Evolutionary conservation across 2,113 vertebrate species (phyloP).

Genomic region (Miniopterus natalensis): DNA sequence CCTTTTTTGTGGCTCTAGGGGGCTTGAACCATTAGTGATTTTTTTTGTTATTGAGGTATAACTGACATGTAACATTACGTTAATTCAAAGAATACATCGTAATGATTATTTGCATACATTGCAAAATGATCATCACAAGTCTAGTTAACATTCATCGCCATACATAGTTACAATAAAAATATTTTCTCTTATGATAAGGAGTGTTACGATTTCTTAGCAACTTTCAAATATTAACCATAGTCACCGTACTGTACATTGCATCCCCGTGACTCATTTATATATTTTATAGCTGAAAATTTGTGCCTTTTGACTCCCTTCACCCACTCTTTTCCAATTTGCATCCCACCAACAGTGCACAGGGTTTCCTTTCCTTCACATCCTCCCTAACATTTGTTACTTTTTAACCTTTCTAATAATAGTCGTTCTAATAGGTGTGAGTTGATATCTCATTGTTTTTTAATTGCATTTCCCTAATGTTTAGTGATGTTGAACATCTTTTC

Average conservation of each 20-base stretch:
- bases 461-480: neutral
- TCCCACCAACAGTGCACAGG: neutral
- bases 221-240: neutral
- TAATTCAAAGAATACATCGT: neutral
- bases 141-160: neutral
- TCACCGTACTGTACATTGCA: neutral
- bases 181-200: neutral
- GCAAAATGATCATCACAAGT: neutral
- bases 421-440: neutral
- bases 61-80: neutral
- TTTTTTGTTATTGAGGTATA: neutral
- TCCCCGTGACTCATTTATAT: neutral
- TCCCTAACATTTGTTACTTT: neutral
- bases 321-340: neutral
- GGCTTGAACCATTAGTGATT: neutral
- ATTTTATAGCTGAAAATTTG: neutral
- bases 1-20: neutral
- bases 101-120: neutral
- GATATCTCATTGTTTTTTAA: neutral
- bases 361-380: neutral
- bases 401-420: neutral
- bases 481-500: neutral
- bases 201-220: neutral
- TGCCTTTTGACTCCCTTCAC: neutral
- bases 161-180: neutral